Conservation (phyloP, 2,797 vertebrate species). For the Thamnophis elegans region DNA sequence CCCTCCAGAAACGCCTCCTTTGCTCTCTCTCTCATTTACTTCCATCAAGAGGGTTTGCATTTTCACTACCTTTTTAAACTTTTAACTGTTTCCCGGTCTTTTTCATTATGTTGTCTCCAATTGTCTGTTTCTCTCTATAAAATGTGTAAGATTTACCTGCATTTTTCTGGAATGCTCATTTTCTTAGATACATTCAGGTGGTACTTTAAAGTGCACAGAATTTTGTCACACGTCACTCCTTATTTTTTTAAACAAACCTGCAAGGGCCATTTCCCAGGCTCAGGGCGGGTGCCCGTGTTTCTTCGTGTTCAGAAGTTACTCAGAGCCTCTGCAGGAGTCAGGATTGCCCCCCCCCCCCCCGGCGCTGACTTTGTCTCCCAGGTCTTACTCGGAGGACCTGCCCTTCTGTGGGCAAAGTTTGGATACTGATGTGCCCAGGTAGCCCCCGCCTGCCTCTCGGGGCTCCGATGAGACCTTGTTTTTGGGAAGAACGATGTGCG, state of each 20-base stretch:
- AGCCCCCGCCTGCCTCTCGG: neutral
- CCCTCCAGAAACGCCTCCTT: neutral
- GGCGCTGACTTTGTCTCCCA: neutral
- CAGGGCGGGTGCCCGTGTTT: neutral
- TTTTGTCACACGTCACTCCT: neutral
- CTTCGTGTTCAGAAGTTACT: neutral
- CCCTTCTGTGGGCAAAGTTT: no score
- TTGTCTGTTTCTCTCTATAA: neutral
- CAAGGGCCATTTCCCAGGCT: neutral
- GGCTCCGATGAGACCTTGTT: neutral
- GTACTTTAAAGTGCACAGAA: neutral
- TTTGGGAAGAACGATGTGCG: no score
- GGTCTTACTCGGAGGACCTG: neutral
- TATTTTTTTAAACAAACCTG: neutral
- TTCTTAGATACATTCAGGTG: neutral
- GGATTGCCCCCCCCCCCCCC: neutral
- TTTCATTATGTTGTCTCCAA: neutral
- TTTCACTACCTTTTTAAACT: neutral
- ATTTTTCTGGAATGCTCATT: neutral
- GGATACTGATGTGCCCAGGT: neutral
- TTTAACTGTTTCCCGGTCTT: neutral
- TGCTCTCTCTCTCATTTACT: neutral
- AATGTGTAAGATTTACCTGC: neutral
- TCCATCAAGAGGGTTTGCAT: neutral
- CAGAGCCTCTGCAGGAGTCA: neutral